Conservation (phyloP, 2,888 invertebrate genomes). For the Merodon equestris region DNA sequence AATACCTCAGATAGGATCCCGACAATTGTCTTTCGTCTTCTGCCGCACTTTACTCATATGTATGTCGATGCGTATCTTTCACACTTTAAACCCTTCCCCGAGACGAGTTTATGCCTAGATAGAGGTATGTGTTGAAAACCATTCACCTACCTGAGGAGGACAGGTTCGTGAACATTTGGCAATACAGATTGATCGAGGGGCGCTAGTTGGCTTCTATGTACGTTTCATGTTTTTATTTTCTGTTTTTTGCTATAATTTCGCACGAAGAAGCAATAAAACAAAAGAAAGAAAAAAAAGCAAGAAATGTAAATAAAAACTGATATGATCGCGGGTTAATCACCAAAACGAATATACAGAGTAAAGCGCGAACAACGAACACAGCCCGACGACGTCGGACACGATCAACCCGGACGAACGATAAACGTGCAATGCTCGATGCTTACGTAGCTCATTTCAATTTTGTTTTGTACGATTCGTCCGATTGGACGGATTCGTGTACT, state of each 20-base stretch:
- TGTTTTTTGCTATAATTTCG: background rate
- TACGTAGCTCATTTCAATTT: slow-evolving; percentile 36
- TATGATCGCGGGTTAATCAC: slow-evolving; percentile 20
- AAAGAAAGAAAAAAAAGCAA: too few relatives aligned
- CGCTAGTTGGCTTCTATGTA: slow-evolving; percentile 32
- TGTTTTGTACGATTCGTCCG: slow-evolving; percentile 3
- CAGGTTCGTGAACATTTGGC: slow-evolving; percentile 30
- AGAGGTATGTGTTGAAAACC: slow-evolving; percentile 25
- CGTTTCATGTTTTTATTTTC: slow-evolving; percentile 21
- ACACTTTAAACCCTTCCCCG: slow-evolving; percentile 33
- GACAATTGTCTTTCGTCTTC: slow-evolving; percentile 26
- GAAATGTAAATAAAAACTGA: slow-evolving; percentile 17
- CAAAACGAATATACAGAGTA: too few relatives aligned
- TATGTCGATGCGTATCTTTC: slow-evolving; percentile 18
- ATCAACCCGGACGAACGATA: slow-evolving; percentile 52
- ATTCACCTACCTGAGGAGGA: slow-evolving; percentile 46
- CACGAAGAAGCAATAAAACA: background rate
- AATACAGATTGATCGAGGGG: slow-evolving; percentile 43
- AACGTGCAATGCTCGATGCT: slow-evolving; percentile 55
- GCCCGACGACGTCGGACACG: slow-evolving; percentile 34
- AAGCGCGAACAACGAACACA: slow-evolving; percentile 9
- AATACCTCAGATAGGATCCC: slow-evolving; percentile 12
- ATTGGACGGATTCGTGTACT: slow-evolving; percentile 15
- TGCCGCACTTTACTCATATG: too few relatives aligned
- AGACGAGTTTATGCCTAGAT: background rate